phyloP scores from a whole-genome alignment of 1,140 invertebrate genomes.

The Bombus impatiens region DNA sequence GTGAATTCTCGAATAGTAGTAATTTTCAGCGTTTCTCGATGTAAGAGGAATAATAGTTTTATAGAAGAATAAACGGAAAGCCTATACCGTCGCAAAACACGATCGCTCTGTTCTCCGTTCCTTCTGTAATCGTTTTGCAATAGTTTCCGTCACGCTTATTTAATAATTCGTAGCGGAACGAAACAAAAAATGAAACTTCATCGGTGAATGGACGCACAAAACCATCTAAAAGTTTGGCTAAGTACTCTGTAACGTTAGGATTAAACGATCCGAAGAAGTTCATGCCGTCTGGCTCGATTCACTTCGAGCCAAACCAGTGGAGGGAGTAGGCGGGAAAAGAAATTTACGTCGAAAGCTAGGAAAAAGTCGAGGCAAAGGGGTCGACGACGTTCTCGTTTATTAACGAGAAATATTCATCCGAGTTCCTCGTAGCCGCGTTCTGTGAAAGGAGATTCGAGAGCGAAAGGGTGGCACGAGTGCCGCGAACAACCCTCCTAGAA shows the following conservation, averaged over 20 bases:
- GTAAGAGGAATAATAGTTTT: no score
- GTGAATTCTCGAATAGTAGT: neutral
- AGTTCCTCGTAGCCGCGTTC: neutral
- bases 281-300: neutral
- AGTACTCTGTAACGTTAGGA: neutral
- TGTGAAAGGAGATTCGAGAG: neutral
- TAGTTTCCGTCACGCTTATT: neutral
- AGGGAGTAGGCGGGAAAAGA: neutral
- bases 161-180: neutral
- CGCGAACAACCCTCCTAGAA: neutral
- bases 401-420: constrained; percentile 42
- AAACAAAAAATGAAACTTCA: no score
- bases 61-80: no score
- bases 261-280: constrained; percentile 1
- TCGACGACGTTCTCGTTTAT: constrained; percentile 15
- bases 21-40: neutral
- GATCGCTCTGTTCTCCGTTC: no score
- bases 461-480: constrained; percentile 2
- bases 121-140: neutral
- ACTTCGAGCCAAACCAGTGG: neutral
- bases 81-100: no score
- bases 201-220: neutral
- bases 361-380: constrained; percentile 3
- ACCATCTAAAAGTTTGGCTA: neutral
- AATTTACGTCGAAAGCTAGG: neutral